Evolutionary conservation across 2,888 invertebrate species (phyloP), one percentile per base, ranked within the genome.

Genomic region (Caenorhabditis afra): DNA sequence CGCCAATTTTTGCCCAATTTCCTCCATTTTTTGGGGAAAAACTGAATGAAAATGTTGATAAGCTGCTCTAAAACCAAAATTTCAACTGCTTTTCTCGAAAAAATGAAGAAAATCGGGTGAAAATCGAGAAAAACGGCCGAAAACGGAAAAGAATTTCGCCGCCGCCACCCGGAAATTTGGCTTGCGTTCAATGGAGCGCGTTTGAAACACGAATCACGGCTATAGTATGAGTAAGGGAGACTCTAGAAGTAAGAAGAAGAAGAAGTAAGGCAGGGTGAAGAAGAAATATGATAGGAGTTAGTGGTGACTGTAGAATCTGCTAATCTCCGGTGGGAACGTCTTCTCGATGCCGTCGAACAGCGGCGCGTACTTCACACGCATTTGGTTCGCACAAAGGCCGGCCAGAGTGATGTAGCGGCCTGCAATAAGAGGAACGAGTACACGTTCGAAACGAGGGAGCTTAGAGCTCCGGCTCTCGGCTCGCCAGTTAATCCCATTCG

Each of bases 331-430:
- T 12, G 74, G 65, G 23, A 74, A n/a, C 5, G 45, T 22, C 2
- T 23, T 3, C 16, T 74, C 74, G 20, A 50, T 35, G 1, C 64
- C 71, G 1, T 41, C 41, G 41, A 71, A 64, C 39, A 14, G 5
- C 3, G 5, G 47, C 2, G 22, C 20, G 57, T 66, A 66, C 22
- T 66, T 75, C 14, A 22, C 70, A n/a, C 57, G 55, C 58, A 84
- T 71, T 12, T 77, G 79, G 47, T 81, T 73, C n/a, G 82, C 73
- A 20, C 68, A 74, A 39, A 82, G 50, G 45, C 81, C 81, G 29
- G 47, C 41, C 16, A 81, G 65, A 22, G 78, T 74, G 20, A 81
- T 74, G 47, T 71, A 64, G 7, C 62, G 65, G 39, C 75, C 83
- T 83, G 75, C 14, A 79, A 68, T 49, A 12, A 16, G 59, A 47